Conservation (phyloP, 2,888 invertebrate species). For the Torymus aiolomorphi region DNA sequence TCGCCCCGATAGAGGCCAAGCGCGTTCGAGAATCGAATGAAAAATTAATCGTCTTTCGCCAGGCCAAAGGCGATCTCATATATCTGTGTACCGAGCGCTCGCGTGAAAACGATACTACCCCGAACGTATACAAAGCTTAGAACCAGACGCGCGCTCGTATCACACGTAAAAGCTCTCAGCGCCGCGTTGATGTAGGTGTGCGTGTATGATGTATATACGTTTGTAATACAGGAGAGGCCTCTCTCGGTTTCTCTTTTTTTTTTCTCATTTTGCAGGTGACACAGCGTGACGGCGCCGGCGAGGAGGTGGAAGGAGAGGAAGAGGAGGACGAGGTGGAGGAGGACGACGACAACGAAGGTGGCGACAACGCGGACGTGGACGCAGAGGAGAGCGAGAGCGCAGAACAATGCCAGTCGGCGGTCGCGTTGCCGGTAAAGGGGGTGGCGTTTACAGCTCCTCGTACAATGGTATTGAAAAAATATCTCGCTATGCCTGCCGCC, state of each 20-base stretch:
- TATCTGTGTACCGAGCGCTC: no score
- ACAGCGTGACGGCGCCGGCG: conserved; percentile 53
- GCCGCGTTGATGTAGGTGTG: no score
- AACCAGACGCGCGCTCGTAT: no score
- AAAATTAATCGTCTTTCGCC: conserved; percentile 30
- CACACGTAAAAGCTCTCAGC: no score
- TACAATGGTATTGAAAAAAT: conserved; percentile 81
- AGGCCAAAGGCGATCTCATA: neutral
- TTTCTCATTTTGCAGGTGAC: conserved; percentile 62
- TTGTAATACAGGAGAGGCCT: no score
- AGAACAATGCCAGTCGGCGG: conserved; percentile 80
- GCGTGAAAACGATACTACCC: no score
- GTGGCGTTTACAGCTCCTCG: conserved; percentile 85
- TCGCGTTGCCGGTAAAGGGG: conserved; percentile 87
- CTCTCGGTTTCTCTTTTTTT: neutral
- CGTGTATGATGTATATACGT: no score
- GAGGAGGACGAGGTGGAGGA: conserved; percentile 14
- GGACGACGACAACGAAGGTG: conserved; percentile 5
- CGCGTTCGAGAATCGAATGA: conserved; percentile 10
- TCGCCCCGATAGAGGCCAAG: neutral
- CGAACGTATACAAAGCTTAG: no score
- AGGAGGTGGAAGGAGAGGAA: conserved; percentile 8
- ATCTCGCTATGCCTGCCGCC: neutral
- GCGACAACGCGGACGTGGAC: conserved; percentile 7
- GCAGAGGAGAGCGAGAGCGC: conserved; percentile 33